These are phyloP conservation scores for Lagenorhynchus albirostris DNA, from an alignment of 2,113 vertebrate genomes.

Conservation along the genomic window DNA sequence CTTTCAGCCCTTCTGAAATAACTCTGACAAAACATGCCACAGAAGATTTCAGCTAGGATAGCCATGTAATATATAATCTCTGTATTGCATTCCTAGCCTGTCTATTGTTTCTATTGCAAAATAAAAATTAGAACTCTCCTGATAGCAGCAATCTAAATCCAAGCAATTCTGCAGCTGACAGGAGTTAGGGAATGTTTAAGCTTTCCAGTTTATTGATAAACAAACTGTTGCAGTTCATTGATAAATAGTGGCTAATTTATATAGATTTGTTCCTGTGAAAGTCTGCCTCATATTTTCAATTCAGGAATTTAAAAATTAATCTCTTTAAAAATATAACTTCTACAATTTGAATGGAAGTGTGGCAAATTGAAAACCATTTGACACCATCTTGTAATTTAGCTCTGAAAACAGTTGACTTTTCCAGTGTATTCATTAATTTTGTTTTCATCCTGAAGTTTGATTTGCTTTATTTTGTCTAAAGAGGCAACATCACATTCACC, in stretches of 20 bases:
- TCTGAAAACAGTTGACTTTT: background rate
- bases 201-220: slow-evolving; percentile 27
- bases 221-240: background rate
- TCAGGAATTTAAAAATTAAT: background rate
- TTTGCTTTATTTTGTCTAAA: background rate
- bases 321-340: background rate
- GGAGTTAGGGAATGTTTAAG: background rate
- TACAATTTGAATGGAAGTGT: background rate
- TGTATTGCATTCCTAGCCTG: background rate
- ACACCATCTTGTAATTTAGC: background rate
- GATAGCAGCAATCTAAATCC: background rate
- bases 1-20: background rate
- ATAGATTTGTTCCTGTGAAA: background rate
- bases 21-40: background rate
- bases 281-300: background rate
- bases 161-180: background rate
- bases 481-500: background rate
- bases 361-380: background rate
- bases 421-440: background rate
- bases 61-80: background rate
- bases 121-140: background rate
- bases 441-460: slow-evolving; percentile 8
- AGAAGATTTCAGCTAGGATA: background rate
- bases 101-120: background rate
- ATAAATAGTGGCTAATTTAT: background rate